Percentiles rank a stretch among this genome's conserved stretches.
Conservation (phyloP, 2,113 vertebrate species). For the Phainopepla nitens region DNA sequence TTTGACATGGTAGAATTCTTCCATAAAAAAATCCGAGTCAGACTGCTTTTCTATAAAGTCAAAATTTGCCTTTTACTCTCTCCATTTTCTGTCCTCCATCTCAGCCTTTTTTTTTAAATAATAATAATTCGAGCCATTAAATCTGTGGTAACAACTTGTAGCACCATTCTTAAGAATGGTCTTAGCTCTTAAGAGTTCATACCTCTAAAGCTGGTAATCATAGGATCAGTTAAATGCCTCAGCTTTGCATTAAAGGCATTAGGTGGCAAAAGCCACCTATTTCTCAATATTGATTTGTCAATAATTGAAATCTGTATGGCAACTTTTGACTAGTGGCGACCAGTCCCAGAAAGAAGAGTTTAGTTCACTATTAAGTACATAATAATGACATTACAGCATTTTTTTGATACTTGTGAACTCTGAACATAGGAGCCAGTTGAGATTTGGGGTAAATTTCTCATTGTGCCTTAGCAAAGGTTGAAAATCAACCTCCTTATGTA, state of each 20-base stretch:
- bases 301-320: background rate
- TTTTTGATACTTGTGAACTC: background rate
- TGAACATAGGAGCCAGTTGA: background rate
- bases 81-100: background rate
- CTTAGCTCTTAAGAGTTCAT: background rate
- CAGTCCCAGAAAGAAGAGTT: background rate
- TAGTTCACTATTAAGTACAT: background rate
- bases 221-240: background rate
- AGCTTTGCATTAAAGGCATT: background rate
- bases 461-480: background rate
- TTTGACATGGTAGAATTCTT: background rate
- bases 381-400: background rate
- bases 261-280: background rate
- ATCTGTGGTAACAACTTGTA: background rate
- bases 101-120: background rate
- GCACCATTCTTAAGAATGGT: background rate
- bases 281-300: background rate
- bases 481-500: background rate
- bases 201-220: background rate
- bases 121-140: background rate
- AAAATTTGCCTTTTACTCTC: background rate
- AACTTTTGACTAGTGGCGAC: background rate
- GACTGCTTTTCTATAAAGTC: background rate
- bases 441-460: background rate
- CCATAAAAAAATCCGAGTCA: background rate